phyloP scores from a whole-genome alignment of 2,113 vertebrate genomes.

The Syngnathoides biaculeatus region DNA sequence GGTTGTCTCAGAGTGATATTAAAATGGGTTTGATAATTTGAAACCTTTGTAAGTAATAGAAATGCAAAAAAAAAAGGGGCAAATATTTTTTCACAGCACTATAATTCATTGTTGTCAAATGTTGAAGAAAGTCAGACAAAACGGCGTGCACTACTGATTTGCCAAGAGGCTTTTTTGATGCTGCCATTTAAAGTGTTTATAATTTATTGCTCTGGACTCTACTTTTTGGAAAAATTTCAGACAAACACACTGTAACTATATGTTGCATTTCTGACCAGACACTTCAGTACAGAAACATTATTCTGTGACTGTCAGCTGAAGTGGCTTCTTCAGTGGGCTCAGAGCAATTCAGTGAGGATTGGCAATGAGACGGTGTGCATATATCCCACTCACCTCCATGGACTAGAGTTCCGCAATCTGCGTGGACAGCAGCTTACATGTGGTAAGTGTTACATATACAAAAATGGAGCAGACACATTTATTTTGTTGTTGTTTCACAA shows the following conservation, averaged over 20 bases:
- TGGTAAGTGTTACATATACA: too few species aligned
- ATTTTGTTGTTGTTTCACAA: too few species aligned
- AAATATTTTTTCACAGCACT: too few species aligned
- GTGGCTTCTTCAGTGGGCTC: constrained; percentile 83
- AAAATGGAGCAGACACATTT: too few species aligned
- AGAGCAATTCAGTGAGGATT: constrained; percentile 72
- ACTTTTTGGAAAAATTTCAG: neutral
- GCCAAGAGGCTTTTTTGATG: too few species aligned
- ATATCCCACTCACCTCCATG: constrained; percentile 78
- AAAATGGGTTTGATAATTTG: too few species aligned
- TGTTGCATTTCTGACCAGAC: constrained; percentile 61
- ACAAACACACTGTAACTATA: neutral
- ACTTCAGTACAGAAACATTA: constrained; percentile 81
- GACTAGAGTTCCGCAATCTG: constrained; percentile 75
- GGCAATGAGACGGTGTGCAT: constrained; percentile 79
- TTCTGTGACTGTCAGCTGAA: constrained; percentile 89
- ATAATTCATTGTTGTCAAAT: neutral
- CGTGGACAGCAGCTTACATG: constrained; percentile 80
- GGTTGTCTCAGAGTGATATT: too few species aligned
- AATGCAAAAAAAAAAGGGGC: too few species aligned
- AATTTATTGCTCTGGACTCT: neutral
- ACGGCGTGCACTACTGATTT: neutral
- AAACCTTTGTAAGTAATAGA: too few species aligned
- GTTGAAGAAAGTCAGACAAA: neutral
- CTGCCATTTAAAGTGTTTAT: too few species aligned